Evolutionary conservation across 2,113 vertebrate species (phyloP), one percentile per base, ranked within the genome.

Genomic region (Empidonax alnorum): DNA sequence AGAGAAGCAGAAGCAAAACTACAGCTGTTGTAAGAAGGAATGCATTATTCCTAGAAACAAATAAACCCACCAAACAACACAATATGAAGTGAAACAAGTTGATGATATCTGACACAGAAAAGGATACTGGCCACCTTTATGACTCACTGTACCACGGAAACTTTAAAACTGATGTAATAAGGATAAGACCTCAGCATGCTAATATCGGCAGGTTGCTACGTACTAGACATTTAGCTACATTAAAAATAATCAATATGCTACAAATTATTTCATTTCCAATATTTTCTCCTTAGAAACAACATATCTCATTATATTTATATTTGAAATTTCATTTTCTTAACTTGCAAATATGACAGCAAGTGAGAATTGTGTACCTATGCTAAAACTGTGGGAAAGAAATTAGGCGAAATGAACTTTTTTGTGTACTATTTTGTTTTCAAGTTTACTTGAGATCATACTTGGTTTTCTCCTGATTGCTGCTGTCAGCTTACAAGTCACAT

Each of bases 321-420:
- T 61, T 93, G 28, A 93, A 91, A 33, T 4, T 81, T 50, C 46
- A 67, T 73, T 90, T 85, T 86, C 59, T 52, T 92, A 76, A 85
- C 50, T 92, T 89, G 44, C 24, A 87, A 75, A 46, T 53, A 91
- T 5, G 7, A 81, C 22, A 55, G 37, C n/a, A 95, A 66, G 33
- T 69, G 74, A 75, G 46, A 62, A 53, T 46, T 46, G 4, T 12
- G 10, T 25, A 28, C 9, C 27, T 25, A 10, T 33, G 39, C 25
- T 66, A 80, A 42, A 14, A 13, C 18, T 30, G 15, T n/a, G 14
- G 21, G 11, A 79, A 79, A 69, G 19, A 92, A 78, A 65, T 62
- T 9, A 47, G 10, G 31, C 0, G 0, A 75, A 17, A 73, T 23
- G 6, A 62, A 16, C 4, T 24, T 81, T 49, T 56, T n/a, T 2